Conservation (phyloP, 2,113 vertebrate species). For the Silurus asotus region DNA sequence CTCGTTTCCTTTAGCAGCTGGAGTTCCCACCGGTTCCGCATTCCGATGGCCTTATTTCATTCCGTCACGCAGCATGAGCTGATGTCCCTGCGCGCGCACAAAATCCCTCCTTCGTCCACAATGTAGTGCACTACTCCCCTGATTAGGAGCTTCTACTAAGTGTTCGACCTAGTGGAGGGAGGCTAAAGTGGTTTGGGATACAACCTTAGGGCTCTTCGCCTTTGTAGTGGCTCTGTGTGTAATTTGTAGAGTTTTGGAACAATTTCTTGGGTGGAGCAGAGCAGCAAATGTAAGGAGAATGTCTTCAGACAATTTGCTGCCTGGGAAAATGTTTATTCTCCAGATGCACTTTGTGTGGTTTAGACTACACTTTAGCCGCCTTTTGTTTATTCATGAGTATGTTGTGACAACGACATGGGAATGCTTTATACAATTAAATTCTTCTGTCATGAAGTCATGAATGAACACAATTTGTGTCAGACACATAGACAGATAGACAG, state of each 20-base stretch:
- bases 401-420: background rate
- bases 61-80: conserved; percentile 58
- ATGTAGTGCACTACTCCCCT: background rate
- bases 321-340: conserved; percentile 15
- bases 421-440: background rate
- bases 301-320: conserved; percentile 2
- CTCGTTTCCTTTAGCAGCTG: conserved; percentile 71
- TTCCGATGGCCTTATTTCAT: conserved; percentile 76
- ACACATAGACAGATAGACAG: too few species aligned
- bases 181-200: background rate
- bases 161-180: background rate
- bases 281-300: background rate
- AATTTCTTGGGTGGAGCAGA: conserved; percentile 28
- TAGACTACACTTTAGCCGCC: background rate
- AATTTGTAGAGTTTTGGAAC: conserved; percentile 16
- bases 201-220: background rate
- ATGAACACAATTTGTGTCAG: too few species aligned
- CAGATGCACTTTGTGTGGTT: conserved; percentile 12
- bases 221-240: background rate
- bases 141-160: background rate
- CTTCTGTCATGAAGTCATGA: background rate
- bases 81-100: conserved; percentile 29
- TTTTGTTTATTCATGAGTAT: background rate
- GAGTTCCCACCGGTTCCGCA: conserved; percentile 79
- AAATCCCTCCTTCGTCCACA: too few species aligned